Base-by-base conservation (phyloP, 2,113 vertebrate genomes). In the Formicarius rufipectus region DNA sequence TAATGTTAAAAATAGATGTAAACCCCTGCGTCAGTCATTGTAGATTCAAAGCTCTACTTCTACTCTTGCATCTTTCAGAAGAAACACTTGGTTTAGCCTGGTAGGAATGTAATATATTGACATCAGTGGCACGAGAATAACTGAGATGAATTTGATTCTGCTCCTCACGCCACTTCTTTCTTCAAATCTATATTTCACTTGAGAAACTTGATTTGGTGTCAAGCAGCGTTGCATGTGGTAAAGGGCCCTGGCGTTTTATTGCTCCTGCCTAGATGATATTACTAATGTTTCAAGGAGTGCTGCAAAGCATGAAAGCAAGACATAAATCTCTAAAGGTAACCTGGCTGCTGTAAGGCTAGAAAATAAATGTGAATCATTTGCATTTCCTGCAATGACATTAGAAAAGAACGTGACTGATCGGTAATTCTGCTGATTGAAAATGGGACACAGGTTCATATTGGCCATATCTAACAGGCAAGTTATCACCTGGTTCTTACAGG, bases 161-260 rank as follows among this genome's bases (percentile, higher is more conserved):
- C 30, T 91, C 28, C 58, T 93, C 85, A 73, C 1, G 14, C 37
- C 33, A 42, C 68, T 82, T 74, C 84, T 90, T 89, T 74, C 44
- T 67, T 67, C 60, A 63, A n/a, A 90, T 92, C 47, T 90, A 39
- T 97, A 79, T 96, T 97, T 95, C 84, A 96, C 64, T 59, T 63
- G 80, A 90, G 76, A 87, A 95, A 69, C 77, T 95, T 88, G 79
- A 95, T 97, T 94, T 94, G 91, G 90, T 97, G 91, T 97, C 82
- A 91, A 78, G 72, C 62, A 89, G 67, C 66, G 62, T 89, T 89
- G 68, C 60, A 82, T 73, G 77, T 87, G 87, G 74, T 87, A 87
- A 95, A 88, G 87, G 33, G 47, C 93, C 84, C 75, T 90, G 79
- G 80, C 19, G 14, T 96, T 97, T 96, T 93, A 72, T 68, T 89